Evolutionary conservation across 2,113 vertebrate genomes (phyloP).

Genomic region (Neodontobutis hainanensis): DNA sequence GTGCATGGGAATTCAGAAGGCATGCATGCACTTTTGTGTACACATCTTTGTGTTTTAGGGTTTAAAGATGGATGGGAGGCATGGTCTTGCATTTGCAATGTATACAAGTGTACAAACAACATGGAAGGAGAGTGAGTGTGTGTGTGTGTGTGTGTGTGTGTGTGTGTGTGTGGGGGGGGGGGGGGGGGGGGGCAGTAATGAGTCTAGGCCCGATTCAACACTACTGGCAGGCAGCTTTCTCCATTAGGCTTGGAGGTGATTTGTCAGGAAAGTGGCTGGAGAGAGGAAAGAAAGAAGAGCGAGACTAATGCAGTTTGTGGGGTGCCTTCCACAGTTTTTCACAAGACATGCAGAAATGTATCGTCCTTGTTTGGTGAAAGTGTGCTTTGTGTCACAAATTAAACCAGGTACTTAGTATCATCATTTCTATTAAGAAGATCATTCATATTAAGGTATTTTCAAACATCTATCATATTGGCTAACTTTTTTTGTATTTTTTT

Average conservation of each 20-base stretch:
- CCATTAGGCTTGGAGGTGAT: slow-evolving; percentile 69
- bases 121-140: too few relatives aligned
- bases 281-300: slow-evolving; percentile 44
- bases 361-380: neutral
- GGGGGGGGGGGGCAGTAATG: slow-evolving; percentile 48
- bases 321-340: slow-evolving; percentile 27
- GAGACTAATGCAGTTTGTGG: slow-evolving; percentile 51
- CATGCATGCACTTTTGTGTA: slow-evolving; percentile 3
- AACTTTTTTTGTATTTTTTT: too few relatives aligned
- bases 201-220: slow-evolving; percentile 46
- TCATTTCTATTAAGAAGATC: too few relatives aligned
- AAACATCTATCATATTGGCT: too few relatives aligned
- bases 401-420: neutral
- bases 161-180: too few relatives aligned
- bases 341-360: slow-evolving; percentile 6
- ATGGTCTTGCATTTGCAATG: slow-evolving; percentile 22
- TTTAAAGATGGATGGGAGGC: slow-evolving; percentile 7
- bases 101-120: neutral
- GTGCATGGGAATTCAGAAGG: slow-evolving; percentile 14
- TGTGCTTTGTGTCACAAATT: neutral
- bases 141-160: too few relatives aligned
- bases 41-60: neutral
- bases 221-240: slow-evolving; percentile 30
- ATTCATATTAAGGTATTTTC: too few relatives aligned
- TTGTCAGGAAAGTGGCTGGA: slow-evolving; percentile 45